Conservation (phyloP, 2,797 vertebrate genomes). For the Sebastes vulpes region DNA sequence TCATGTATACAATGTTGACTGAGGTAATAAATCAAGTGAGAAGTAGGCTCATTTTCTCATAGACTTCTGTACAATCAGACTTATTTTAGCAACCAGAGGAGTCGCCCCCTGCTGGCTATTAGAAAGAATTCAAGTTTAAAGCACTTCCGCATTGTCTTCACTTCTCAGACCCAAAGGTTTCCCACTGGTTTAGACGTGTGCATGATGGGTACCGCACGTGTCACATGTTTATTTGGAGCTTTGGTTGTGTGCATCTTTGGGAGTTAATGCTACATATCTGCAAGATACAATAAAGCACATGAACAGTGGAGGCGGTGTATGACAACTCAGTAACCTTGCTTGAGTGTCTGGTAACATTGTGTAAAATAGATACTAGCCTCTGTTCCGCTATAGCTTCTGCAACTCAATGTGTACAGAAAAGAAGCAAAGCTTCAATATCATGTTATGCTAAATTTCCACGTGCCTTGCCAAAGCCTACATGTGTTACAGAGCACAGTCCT, state of each 20-base stretch:
- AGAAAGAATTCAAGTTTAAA: too few relatives aligned
- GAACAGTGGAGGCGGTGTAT: background rate
- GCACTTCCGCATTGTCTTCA: too few relatives aligned
- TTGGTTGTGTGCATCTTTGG: background rate
- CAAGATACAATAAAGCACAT: background rate
- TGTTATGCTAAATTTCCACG: conserved; percentile 20
- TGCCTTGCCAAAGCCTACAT: conserved; percentile 48
- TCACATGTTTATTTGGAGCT: too few relatives aligned
- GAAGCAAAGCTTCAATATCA: conserved; percentile 8
- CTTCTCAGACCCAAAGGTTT: too few relatives aligned
- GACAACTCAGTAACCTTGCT: background rate
- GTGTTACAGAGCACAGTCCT: conserved; percentile 46
- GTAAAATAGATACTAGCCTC: background rate
- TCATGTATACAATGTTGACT: too few relatives aligned
- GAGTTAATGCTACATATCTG: background rate
- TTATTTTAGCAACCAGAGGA: background rate
- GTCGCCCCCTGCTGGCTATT: too few relatives aligned
- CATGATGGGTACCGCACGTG: too few relatives aligned
- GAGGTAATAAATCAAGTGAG: too few relatives aligned
- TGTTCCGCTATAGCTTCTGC: background rate
- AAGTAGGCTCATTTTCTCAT: background rate
- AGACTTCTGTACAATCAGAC: too few relatives aligned
- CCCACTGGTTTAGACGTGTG: too few relatives aligned
- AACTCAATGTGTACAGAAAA: background rate
- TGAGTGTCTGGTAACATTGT: background rate